Evolutionary conservation across 2,113 vertebrate species (phyloP).

Genomic region (Gallinago jamesoni): DNA sequence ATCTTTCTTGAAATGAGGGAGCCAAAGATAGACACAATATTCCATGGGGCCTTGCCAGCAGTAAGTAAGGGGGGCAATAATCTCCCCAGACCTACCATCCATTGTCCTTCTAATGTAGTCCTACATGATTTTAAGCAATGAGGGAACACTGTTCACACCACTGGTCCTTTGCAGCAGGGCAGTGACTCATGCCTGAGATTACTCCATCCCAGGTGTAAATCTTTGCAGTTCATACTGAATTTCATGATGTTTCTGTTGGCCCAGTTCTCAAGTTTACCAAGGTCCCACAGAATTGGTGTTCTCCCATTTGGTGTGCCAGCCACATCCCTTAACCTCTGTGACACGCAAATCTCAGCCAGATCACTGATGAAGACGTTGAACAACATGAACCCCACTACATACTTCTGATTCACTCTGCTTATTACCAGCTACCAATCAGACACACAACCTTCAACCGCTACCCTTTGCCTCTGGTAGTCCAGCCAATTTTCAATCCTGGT

Average conservation of each 20-base stretch:
- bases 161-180: not conserved
- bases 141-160: not conserved
- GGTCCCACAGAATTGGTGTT: not conserved
- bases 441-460: not conserved
- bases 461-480: not conserved
- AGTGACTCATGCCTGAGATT: not conserved
- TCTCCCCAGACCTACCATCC: not conserved
- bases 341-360: not conserved
- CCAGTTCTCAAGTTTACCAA: not conserved
- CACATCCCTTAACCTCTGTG: not conserved
- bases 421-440: not conserved
- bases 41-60: not conserved
- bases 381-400: not conserved
- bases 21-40: not conserved
- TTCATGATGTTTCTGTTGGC: not conserved
- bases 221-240: not conserved
- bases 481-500: not conserved
- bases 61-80: not conserved
- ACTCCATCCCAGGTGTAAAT: not conserved
- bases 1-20: not conserved
- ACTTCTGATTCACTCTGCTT: not conserved
- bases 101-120: not conserved
- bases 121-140: not conserved
- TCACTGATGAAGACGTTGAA: not conserved
- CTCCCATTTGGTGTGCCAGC: not conserved